Conservation (phyloP, 2,888 invertebrate species). For the Sepioteuthis lessoniana region DNA sequence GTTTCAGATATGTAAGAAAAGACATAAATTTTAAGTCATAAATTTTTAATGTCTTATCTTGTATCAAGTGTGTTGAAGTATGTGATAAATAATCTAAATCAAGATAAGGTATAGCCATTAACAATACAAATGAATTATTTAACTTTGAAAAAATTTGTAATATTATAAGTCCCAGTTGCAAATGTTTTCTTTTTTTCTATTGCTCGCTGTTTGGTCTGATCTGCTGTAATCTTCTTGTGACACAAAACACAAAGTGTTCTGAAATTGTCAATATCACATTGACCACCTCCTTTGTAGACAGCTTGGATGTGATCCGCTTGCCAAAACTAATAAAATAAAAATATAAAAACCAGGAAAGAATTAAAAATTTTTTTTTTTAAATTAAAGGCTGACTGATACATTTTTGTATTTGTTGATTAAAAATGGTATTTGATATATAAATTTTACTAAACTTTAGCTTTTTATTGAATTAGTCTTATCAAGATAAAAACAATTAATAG, state of each 20-base stretch:
- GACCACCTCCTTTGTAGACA: constrained; percentile 71
- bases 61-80: no score
- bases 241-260: constrained; percentile 70
- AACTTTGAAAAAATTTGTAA: constrained; percentile 68
- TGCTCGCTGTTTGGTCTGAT: constrained; percentile 67
- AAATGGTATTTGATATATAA: no score
- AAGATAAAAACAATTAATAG: no score
- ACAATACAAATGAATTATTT: constrained; percentile 49
- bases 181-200: constrained; percentile 57
- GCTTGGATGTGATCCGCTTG: constrained; percentile 72
- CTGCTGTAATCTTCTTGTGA: constrained; percentile 68
- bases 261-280: constrained; percentile 73
- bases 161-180: constrained; percentile 62
- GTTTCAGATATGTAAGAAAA: no score
- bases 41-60: no score
- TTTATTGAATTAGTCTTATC: no score
- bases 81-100: no score
- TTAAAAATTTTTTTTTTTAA: background rate
- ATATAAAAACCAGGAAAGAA: background rate
- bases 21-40: no score
- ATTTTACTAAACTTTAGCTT: no score
- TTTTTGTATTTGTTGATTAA: background rate
- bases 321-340: constrained; percentile 68
- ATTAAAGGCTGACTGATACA: background rate
- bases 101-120: background rate